These are phyloP conservation scores for Solea senegalensis DNA, from an alignment of 2,113 vertebrate species.

Conservation along the genomic window DNA sequence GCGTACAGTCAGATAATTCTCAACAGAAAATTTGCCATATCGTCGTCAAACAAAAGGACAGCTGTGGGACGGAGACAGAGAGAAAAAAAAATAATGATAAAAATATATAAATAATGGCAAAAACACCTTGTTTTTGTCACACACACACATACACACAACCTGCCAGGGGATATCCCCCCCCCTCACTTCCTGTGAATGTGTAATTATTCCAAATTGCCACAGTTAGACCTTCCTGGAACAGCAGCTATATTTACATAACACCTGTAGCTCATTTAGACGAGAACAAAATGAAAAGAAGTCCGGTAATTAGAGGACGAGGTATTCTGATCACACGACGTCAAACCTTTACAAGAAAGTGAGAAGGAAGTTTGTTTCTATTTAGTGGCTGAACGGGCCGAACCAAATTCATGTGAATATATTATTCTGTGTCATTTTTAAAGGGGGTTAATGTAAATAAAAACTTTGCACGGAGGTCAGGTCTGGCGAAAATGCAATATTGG, in stretches of 20 bases:
- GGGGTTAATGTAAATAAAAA: no score
- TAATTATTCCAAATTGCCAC: slow-evolving; percentile 44
- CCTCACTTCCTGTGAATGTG: slow-evolving; percentile 13
- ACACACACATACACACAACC: not conserved
- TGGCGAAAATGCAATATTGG: no score
- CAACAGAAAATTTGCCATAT: no score
- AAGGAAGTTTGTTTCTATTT: not conserved
- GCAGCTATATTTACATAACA: slow-evolving; percentile 40
- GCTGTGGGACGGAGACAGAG: no score
- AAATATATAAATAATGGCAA: not conserved
- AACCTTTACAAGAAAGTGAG: not conserved
- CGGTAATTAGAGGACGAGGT: slow-evolving; percentile 24
- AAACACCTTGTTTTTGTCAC: slow-evolving; percentile 12
- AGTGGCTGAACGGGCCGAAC: no score
- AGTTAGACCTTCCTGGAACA: not conserved
- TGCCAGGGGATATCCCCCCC: slow-evolving; percentile 23
- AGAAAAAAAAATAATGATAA: no score
- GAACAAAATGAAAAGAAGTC: slow-evolving; percentile 7
- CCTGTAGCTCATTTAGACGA: slow-evolving; percentile 39
- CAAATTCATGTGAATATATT: no score
- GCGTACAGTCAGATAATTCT: no score
- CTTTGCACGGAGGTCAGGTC: no score
- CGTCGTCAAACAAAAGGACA: no score
- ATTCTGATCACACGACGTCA: not conserved
- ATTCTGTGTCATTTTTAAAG: no score